These are phyloP conservation scores for Conopomorpha cramerella DNA, from an alignment of 1,140 invertebrate species.

Conservation along the genomic window DNA sequence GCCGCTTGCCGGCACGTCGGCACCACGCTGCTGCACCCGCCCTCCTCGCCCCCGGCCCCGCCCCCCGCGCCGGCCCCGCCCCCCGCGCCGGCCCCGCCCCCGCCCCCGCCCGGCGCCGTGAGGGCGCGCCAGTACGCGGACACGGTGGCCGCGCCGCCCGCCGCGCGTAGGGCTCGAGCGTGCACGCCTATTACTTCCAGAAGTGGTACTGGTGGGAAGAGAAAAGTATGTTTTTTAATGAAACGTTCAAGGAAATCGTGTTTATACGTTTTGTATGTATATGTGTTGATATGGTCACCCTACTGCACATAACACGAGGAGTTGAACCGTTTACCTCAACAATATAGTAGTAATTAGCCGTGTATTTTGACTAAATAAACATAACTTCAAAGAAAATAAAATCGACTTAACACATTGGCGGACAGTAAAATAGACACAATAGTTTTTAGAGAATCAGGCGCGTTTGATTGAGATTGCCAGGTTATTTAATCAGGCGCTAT, in stretches of 20 bases:
- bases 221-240: too few species aligned
- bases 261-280: not conserved
- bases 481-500: too few species aligned
- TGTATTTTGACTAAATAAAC: too few species aligned
- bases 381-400: too few species aligned
- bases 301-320: not conserved
- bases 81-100: slow-evolving; percentile 20
- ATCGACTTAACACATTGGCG: too few species aligned
- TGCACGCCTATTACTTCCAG: slow-evolving; percentile 87
- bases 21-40: slow-evolving; percentile 21
- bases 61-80: slow-evolving; percentile 17
- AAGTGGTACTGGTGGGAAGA: slow-evolving; percentile 72
- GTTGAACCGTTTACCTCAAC: too few species aligned
- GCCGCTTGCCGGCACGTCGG: slow-evolving; percentile 56
- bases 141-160: slow-evolving; percentile 45
- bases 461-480: too few species aligned
- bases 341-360: too few species aligned
- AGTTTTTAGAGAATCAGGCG: too few species aligned
- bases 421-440: too few species aligned
- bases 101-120: not conserved
- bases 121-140: slow-evolving; percentile 16
- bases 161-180: slow-evolving; percentile 70
- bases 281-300: too few species aligned
- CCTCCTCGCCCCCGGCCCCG: slow-evolving; percentile 13
- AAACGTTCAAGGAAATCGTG: not conserved